Evolutionary conservation across 2,888 invertebrate genomes (phyloP).

Genomic region (Amblyteles armatorius): DNA sequence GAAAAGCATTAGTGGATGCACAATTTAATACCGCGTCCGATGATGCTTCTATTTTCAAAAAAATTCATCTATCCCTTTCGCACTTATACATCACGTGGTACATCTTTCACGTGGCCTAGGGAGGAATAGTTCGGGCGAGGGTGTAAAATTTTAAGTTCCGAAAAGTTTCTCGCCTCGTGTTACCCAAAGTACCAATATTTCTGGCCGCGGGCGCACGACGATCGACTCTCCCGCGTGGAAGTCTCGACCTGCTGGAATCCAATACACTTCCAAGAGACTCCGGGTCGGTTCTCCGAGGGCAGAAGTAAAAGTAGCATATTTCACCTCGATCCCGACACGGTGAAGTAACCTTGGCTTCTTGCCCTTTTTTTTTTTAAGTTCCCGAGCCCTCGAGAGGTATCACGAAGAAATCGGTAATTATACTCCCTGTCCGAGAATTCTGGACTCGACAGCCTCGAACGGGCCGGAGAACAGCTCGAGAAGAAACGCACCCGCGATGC

Average conservation of each 20-base stretch:
- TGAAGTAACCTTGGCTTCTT: constrained; percentile 57
- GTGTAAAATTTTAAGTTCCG: not conserved
- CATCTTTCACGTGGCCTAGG: no score
- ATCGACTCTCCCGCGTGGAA: not conserved
- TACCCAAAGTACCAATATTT: constrained; percentile 15
- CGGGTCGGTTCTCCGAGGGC: not conserved
- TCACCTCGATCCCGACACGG: constrained; percentile 39
- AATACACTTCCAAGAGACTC: not conserved
- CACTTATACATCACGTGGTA: no score
- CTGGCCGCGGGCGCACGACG: not conserved
- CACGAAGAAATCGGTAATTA: constrained; percentile 67
- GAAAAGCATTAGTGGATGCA: no score
- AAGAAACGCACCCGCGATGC: constrained; percentile 34
- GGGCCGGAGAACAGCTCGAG: constrained; percentile 39
- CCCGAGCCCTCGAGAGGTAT: constrained; percentile 45
- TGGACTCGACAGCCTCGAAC: constrained; percentile 62
- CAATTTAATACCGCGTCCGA: no score
- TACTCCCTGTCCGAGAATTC: constrained; percentile 57
- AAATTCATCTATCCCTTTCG: no score
- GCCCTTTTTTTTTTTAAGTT: constrained; percentile 23
- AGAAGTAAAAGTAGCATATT: constrained; percentile 36
- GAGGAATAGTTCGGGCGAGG: no score
- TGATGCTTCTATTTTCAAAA: no score
- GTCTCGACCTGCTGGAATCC: constrained; percentile 10
- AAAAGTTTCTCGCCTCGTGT: not conserved